Base-by-base conservation (phyloP, 2,888 invertebrate species). In the Caenorhabditis afra region DNA sequence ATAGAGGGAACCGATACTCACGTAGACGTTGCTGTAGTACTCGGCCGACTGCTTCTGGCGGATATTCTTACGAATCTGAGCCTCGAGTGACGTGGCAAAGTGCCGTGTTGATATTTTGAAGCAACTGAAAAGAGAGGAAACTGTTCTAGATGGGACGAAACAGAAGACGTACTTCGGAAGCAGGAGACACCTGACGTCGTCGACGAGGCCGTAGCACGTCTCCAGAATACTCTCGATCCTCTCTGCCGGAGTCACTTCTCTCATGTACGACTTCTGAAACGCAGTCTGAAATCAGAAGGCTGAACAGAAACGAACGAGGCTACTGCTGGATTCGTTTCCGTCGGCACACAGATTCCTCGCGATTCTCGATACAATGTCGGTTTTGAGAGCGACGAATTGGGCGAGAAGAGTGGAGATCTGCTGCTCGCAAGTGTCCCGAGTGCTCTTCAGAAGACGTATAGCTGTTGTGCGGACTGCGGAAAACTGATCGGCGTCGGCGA, bases 1-100 rank as follows among this genome's bases (percentile, higher is more conserved):
- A n/a, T n/a, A n/a, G n/a, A n/a, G n/a, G n/a, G n/a, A n/a, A n/a
- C n/a, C n/a, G n/a, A n/a, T n/a, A 70, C 76, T 61, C 37, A 83
- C 82, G 57, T 83, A 83, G 18, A 83, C 74, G 57, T 81, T 78
- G 41, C 79, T 61, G 59, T 83, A 83, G 41, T 83, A 83, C 20
- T 83, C 82, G 10, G 81, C 76, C 39, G 71, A 58, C 35, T 83
- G 82, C n/a, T 39, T 35, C 11, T 76, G 66, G 45, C 58, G 57
- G 14, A 83, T 55, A 44, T 68, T 64, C 52, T 66, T 71, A 7
- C 59, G 55, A 14, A 83, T 68, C 41, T 81, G 67, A 8, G 49
- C 20, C 41, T 83, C 82, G 16, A 83, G 11, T 1, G 58, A 64
- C 0, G 50, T 37, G 1, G 68, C 67, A 11, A 79, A 59, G 22